Evolutionary conservation across 2,113 vertebrate species (phyloP).

Genomic region (Xenopus borealis): DNA sequence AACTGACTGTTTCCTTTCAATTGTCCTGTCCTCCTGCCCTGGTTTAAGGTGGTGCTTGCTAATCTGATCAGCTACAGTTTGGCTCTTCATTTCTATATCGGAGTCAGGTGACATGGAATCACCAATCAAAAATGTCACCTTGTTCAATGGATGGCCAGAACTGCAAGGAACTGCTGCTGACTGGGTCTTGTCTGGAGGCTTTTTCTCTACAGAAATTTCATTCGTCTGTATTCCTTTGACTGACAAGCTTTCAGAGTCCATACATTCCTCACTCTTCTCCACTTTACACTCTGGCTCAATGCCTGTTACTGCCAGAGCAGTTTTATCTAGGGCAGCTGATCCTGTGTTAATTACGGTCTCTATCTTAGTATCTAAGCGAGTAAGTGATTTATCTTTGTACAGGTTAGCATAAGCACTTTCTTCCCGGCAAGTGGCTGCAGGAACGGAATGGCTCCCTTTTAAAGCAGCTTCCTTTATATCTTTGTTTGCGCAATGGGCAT

Average conservation of each 20-base stretch:
- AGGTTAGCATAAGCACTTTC: constrained; percentile 56
- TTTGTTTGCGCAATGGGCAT: constrained; percentile 62
- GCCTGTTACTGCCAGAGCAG: constrained; percentile 48
- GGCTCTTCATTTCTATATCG: constrained; percentile 84
- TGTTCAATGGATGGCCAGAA: constrained; percentile 67
- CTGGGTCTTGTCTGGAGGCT: constrained; percentile 83
- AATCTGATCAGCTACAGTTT: constrained; percentile 77
- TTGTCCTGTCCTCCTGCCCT: constrained; percentile 59
- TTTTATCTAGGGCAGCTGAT: constrained; percentile 66
- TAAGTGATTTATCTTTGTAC: constrained; percentile 61
- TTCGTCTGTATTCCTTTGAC: constrained; percentile 54
- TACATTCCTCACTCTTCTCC: constrained; percentile 51
- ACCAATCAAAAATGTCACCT: constrained; percentile 95
- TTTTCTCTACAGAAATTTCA: constrained; percentile 75
- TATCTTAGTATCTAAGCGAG: constrained; percentile 65
- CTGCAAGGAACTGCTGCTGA: constrained; percentile 56
- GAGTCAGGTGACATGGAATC: constrained; percentile 97
- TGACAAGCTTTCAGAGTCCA: constrained; percentile 51
- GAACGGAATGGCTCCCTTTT: constrained; percentile 52
- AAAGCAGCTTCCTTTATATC: constrained; percentile 62
- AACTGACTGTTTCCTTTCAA: constrained; percentile 58
- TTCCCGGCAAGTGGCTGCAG: constrained; percentile 57
- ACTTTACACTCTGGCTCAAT: constrained; percentile 48
- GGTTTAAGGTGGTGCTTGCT: constrained; percentile 74
- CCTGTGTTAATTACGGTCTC: constrained; percentile 72